A percentile compares a stretch with the other conserved stretches of the same genome.
Evolutionary conservation across 2,888 invertebrate genomes (phyloP).

Genomic region (Tipula unca): DNA sequence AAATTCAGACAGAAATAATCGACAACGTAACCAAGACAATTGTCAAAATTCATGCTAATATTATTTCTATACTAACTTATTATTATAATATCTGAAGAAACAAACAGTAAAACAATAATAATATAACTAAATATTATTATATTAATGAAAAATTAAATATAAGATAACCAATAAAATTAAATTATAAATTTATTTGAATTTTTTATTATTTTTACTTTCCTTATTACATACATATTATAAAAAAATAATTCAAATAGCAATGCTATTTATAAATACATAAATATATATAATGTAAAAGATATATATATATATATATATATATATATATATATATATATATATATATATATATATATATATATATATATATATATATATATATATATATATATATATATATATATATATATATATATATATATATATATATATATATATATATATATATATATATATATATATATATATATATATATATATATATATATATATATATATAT

Average conservation of each 20-base stretch:
- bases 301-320: background rate
- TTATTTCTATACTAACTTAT: background rate
- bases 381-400: background rate
- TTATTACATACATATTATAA: background rate
- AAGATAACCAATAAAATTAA: background rate
- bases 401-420: background rate
- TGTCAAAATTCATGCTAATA: conserved; percentile 58
- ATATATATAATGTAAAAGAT: background rate
- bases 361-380: background rate
- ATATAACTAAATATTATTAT: background rate
- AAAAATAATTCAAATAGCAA: background rate
- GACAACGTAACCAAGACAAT: conserved; percentile 62
- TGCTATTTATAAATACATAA: background rate
- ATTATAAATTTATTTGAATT: background rate
- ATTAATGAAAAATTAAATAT: background rate
- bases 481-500: no score
- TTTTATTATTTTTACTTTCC: background rate
- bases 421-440: background rate
- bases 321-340: background rate
- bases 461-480: no score
- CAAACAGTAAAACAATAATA: background rate
- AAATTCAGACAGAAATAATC: conserved; percentile 60
- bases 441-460: no score
- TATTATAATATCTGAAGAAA: background rate
- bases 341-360: background rate